Conservation (phyloP, 1,140 invertebrate genomes). For the Antheraea mylitta region DNA sequence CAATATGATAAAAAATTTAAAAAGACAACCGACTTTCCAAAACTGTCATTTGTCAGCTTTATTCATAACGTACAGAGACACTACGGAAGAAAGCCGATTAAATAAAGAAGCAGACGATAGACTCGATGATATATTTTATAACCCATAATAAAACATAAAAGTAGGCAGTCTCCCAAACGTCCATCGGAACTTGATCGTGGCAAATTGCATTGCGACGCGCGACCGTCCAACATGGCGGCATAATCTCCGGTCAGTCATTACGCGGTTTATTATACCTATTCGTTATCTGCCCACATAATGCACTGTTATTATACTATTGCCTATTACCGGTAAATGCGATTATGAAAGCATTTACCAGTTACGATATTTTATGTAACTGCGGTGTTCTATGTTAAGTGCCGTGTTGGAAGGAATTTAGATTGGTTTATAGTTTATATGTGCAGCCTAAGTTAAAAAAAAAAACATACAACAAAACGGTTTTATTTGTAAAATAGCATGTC, state of each 20-base stretch:
- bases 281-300: conserved; percentile 2
- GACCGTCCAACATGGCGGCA: background rate
- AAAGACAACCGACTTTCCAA: too few species aligned
- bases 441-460: too few species aligned
- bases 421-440: too few species aligned
- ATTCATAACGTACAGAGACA: background rate
- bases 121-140: background rate
- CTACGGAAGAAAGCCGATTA: background rate
- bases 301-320: conserved; percentile 4
- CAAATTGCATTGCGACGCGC: conserved; percentile 3
- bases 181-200: background rate
- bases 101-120: background rate
- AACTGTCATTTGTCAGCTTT: background rate
- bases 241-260: conserved; percentile 2
- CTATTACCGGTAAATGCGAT: background rate
- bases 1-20: too few species aligned
- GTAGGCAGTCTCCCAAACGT: background rate
- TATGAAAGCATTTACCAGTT: background rate
- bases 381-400: background rate
- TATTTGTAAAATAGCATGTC: too few species aligned
- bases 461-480: too few species aligned
- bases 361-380: background rate
- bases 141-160: background rate
- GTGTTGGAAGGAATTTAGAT: background rate
- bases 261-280: conserved; percentile 1